Evolutionary conservation across 1,140 invertebrate species (phyloP), one percentile per base, ranked within the genome.

Genomic region (Maconellicoccus hirsutus): DNA sequence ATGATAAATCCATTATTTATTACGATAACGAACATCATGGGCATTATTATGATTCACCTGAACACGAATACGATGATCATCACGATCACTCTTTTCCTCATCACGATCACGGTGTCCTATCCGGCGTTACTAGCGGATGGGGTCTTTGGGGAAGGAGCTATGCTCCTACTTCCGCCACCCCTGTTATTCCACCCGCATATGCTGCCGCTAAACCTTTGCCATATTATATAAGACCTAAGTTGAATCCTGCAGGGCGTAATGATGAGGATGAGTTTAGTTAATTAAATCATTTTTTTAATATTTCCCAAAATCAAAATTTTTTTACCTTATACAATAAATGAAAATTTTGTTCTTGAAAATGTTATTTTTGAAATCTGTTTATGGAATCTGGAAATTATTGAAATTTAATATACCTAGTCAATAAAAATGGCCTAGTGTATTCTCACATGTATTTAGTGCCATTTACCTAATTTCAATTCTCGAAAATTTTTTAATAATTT

Each of bases 21-120:
- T 77, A 77, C 72, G 76, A 77, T 69, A 77, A 77, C 38, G 76
- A 75, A 42, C 76, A 77, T 59, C 76, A 77, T 39, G 75, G 76
- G 38, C 76, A 77, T 69, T 74, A 76, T 71, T 76, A 77, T 42
- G 75, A 77, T 70, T 73, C 74, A n/a, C 74, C 75, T 52, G 74
- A 76, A 69, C 74, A 75, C 73, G 74, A 75, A n/a, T 73, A 74
- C 39, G 74, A 75, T 1, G 74, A 74, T 8, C 74, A 75, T 59
- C 59, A 70, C 27, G 74, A 73, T 12, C 71, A 72, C 59, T 66
- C 71, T n/a, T 73, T 52, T 52, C 2, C 6, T 52, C 74, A 75
- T 72, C 39, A 69, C 1, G 74, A 75, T 14, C 72, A 74, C 27
- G 73, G 75, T 1, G 73, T 74, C 12, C 73, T 74, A 33, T 42